Base-by-base conservation (phyloP, 2,113 vertebrate genomes). In the Pseudolaguvia tuberculata region DNA sequence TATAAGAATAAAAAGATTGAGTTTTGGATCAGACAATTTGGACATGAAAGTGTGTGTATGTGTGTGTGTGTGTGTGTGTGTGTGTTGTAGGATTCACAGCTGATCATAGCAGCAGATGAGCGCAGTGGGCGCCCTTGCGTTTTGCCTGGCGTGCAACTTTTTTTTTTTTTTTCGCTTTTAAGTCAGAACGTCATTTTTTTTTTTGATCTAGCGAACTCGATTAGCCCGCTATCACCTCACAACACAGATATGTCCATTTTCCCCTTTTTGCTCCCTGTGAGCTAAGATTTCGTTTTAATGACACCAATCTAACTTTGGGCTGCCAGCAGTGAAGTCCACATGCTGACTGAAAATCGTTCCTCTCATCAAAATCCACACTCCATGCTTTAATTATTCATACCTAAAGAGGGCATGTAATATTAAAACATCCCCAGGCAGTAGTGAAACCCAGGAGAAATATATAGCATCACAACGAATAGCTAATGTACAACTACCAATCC, bases 391-490 rank as follows among this genome's bases (percentile, higher is more conserved):
- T 88, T 83, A 89, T 89, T 91, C 84, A 89, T 87, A 84, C 78
- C 83, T 81, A 87, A 87, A 87, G 84, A 84, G 88, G 76, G 80
- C 82, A 89, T 91, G 83, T 86, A 87, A 90, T 88, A 88, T 89
- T 88, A 84, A 91, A 87, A 84, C 73, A 81, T 88, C 88, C 87
- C n/a, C 84, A 84, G 86, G 87, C 85, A 85, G 77, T 72, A 84
- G 45, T 74, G 83, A 63, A 80, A 72, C 83, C 78, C 63, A 74
- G 72, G 73, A 77, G 63, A 75, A 81, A 82, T 79, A 78, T 61
- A 78, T 62, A 73, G 80, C 73, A 75, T 80, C 70, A 73, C 62
- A 39, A 25, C 35, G 27, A 78, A 75, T 65, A 63, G 48, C 73
- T 76, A 78, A 80, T 83, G 72, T 58, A 15, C 62, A 45, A 18